Conservation (phyloP, 2,888 invertebrate species). For the Phalera bucephala region DNA sequence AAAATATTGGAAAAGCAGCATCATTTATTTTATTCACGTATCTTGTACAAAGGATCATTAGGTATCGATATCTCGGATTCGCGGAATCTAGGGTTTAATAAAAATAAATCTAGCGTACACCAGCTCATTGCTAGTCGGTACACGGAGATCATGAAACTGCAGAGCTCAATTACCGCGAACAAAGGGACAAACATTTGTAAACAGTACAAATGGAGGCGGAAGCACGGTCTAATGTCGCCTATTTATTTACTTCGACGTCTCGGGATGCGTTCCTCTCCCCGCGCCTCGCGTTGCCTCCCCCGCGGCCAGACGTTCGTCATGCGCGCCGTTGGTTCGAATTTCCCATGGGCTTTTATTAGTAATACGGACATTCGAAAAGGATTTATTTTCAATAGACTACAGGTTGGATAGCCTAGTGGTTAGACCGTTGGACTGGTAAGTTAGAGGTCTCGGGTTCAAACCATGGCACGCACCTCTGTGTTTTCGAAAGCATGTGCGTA, state of each 20-base stretch:
- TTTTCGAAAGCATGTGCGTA: too few relatives aligned
- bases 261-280: constrained; percentile 10
- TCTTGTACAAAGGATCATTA: constrained; percentile 3
- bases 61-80: not conserved
- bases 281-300: not conserved
- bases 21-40: constrained; percentile 4
- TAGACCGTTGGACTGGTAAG: too few relatives aligned
- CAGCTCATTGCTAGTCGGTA: constrained; percentile 7
- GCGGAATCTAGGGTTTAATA: not conserved
- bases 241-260: constrained; percentile 23
- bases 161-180: constrained; percentile 24
- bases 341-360: constrained; percentile 39
- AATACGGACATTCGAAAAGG: constrained; percentile 34
- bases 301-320: constrained; percentile 1
- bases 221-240: constrained; percentile 24
- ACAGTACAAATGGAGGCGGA: constrained; percentile 24
- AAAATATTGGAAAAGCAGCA: too few relatives aligned
- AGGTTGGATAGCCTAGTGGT: too few relatives aligned
- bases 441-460: too few relatives aligned
- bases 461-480: too few relatives aligned
- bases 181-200: constrained; percentile 23
- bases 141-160: constrained; percentile 13
- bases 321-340: constrained; percentile 25
- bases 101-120: constrained; percentile 1
- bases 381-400: constrained; percentile 38